A percentile compares a stretch with the other conserved stretches of the same genome.
Conservation (phyloP, 2,113 vertebrate genomes). For the Mus pahari region DNA sequence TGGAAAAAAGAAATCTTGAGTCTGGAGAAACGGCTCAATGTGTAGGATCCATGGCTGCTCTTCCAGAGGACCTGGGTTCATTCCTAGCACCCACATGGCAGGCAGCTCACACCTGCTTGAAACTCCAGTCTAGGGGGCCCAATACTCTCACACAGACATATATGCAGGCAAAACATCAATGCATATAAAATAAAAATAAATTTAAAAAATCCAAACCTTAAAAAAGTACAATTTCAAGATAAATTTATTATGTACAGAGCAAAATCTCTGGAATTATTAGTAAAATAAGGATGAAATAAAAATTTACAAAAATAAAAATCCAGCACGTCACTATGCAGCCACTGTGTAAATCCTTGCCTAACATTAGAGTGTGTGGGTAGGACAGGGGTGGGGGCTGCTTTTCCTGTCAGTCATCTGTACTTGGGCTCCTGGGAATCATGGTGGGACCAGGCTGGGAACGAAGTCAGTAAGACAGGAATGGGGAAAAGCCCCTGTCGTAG, state of each 20-base stretch:
- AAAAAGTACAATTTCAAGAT: constrained; percentile 41
- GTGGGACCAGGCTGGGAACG: not conserved
- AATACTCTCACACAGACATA: not conserved
- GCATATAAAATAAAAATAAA: not conserved
- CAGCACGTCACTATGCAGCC: constrained; percentile 33
- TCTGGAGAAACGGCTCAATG: not conserved
- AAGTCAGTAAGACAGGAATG: not conserved
- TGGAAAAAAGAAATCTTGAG: constrained; percentile 20
- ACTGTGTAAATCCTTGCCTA: not conserved
- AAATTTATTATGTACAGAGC: constrained; percentile 44
- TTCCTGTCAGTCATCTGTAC: not conserved
- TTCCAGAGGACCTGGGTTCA: not conserved
- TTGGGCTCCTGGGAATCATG: not conserved
- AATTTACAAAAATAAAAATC: constrained; percentile 39
- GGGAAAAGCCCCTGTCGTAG: not conserved
- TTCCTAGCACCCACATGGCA: not conserved
- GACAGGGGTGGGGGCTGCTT: not conserved
- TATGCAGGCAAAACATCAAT: not conserved
- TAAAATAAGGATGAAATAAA: constrained; percentile 58
- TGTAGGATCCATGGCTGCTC: not conserved
- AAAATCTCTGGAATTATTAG: constrained; percentile 63
- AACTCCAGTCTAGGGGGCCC: not conserved
- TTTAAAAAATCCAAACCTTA: constrained; percentile 11
- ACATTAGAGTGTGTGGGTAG: not conserved
- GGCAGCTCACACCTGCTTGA: not conserved